These are phyloP conservation scores for Manis javanica DNA, from an alignment of 2,797 vertebrate species.

Conservation along the genomic window DNA sequence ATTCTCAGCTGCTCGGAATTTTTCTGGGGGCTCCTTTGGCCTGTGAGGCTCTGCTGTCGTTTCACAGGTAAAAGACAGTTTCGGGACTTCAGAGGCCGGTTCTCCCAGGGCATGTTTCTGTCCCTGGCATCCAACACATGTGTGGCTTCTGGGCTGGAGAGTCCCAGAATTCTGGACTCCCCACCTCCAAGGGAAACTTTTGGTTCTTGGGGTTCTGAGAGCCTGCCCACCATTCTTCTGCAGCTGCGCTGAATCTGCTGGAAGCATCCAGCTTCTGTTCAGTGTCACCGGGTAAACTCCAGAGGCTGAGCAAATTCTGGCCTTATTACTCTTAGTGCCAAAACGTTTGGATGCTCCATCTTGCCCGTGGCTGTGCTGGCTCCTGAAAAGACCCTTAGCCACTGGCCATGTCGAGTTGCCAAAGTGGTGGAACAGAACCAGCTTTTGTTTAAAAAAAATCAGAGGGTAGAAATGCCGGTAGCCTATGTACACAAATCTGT, in stretches of 20 bases:
- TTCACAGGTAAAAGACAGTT: not conserved
- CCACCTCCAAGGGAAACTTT: not conserved
- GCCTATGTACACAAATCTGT: not conserved
- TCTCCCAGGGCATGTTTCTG: not conserved
- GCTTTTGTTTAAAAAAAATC: not conserved
- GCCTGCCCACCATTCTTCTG: not conserved
- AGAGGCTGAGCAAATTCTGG: not conserved
- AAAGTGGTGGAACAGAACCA: not conserved
- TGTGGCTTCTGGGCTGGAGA: not conserved
- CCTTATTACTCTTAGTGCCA: not conserved
- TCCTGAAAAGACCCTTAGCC: not conserved
- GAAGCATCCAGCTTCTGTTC: not conserved
- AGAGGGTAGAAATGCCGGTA: not conserved
- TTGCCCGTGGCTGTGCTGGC: not conserved
- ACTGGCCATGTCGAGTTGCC: not conserved
- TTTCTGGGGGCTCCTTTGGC: not conserved
- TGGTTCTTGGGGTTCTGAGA: not conserved
- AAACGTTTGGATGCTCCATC: not conserved
- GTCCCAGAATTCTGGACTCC: not conserved
- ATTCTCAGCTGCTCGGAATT: not conserved
- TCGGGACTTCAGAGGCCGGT: not conserved
- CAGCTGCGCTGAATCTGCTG: not conserved
- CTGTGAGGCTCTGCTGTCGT: not conserved
- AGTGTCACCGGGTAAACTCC: not conserved
- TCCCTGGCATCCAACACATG: not conserved